Percentiles rank a stretch among this genome's conserved stretches.
These are phyloP conservation scores for Andrena praecox DNA, from an alignment of 2,888 invertebrate genomes.

Conservation along the genomic window DNA sequence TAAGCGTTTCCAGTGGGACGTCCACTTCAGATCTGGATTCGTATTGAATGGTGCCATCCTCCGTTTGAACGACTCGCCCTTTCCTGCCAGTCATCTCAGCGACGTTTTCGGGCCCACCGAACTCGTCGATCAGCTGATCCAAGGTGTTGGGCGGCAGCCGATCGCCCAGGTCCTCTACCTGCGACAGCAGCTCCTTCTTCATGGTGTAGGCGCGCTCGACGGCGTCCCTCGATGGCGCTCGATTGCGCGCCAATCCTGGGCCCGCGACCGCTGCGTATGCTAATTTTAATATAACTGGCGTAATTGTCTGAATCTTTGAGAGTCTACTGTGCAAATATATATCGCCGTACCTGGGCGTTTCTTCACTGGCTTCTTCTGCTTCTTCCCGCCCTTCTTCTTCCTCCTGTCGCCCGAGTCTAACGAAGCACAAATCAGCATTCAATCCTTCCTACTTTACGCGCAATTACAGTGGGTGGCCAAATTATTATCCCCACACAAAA, in stretches of 20 bases:
- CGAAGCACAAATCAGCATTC: too few species aligned
- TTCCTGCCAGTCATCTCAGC: constrained; percentile 99
- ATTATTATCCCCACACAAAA: neutral
- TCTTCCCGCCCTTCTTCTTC: constrained; percentile 88
- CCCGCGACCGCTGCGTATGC: constrained; percentile 60
- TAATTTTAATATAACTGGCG: constrained; percentile 71
- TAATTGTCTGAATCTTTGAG: constrained; percentile 83
- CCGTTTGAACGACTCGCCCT: constrained; percentile 96
- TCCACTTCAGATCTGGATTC: constrained; percentile 97
- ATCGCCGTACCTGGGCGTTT: constrained; percentile 89
- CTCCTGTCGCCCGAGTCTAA: constrained; percentile 93
- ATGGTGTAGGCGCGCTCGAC: constrained; percentile 96
- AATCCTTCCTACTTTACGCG: neutral
- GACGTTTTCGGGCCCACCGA: constrained; percentile 98
- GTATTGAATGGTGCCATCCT: constrained; percentile 96
- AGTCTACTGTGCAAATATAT: constrained; percentile 86
- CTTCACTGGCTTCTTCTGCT: constrained; percentile 86
- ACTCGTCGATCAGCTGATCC: constrained; percentile 98
- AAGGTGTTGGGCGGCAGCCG: constrained; percentile 98
- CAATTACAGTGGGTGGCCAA: neutral
- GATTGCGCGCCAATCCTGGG: constrained; percentile 79
- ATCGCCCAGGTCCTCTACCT: constrained; percentile 94
- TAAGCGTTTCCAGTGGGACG: constrained; percentile 98
- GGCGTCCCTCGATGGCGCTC: constrained; percentile 91
- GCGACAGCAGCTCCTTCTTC: constrained; percentile 95